Evolutionary conservation across 1,140 invertebrate genomes (phyloP), one percentile per base, ranked within the genome.

Genomic region (Papilio machaon): DNA sequence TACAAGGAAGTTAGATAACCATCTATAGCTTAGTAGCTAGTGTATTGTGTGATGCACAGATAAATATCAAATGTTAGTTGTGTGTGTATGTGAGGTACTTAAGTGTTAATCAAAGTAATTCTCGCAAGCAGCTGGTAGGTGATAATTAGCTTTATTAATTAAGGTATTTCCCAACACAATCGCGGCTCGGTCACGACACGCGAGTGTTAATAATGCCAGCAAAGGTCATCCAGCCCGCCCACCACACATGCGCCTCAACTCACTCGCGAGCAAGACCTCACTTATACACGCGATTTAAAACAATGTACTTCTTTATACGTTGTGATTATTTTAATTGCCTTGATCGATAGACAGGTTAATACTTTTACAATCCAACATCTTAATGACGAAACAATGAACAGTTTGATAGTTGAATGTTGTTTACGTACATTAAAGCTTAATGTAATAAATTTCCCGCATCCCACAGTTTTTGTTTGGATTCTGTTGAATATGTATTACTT

Each of bases 71-170:
- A 9, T 30, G 64, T 70, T 35, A 70, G 64, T 15, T 64, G 30
- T 70, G 64, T 70, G 23, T 70, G n/a, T 35, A 23, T 70, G 30
- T 35, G 30, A 13, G 52, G 52, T 3, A 54, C 30, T 35, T 70
- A 79, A 67, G 49, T 46, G 58, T 79, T 79, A 79, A 79, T 43
- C 58, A 23, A 64, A 79, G 76, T 64, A 19, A 52, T 76, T 76
- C 77, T 64, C 35, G 54, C 46, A 67, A 67, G 54, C 75, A 60
- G 70, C 60, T 67, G 76, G 77, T 79, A 81, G 84, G 75, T 80
- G 79, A 82, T 86, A 82, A 85, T 85, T 86, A 85, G 81, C 78
- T 80, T 83, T 85, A 85, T 85, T 83, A 85, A 85, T 85, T 83
- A 85, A 82, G 76, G 67, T 82, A 83, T 82, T 81, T 52, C 70